Base-by-base conservation (phyloP, 2,888 invertebrate genomes). In the Heliconius aoede region DNA sequence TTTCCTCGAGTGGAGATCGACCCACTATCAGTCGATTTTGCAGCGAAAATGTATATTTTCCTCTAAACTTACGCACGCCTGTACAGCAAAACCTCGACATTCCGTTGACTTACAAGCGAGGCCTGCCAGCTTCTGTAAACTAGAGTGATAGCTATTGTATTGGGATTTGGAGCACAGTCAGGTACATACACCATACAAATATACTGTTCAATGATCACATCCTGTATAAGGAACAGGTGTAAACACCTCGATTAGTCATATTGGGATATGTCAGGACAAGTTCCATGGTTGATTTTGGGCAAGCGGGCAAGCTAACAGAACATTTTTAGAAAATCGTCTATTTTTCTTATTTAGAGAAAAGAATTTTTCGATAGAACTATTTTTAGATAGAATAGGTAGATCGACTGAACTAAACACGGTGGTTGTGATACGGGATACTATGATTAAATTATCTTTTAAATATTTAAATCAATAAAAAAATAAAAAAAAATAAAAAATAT, bases 131-230 rank as follows among this genome's bases (percentile, higher is more conserved):
- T 36, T 36, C 32, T 32, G 36, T 24, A 13, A 15, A 24, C 36
- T 32, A 36, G n/a, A 65, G 36, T 69, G 40, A 55, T 58, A 67
- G 65, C 55, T 58, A 72, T 72, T 72, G 46, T 76, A 72, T 68
- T 72, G 28, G 60, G 67, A 67, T 68, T 72, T n/a, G 32, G 60
- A 67, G 60, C 36, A 24, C 65, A 65, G 24, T 65, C 69, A 55
- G 69, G 69, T 55, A 55, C 55, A 55, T 51, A 51, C 30, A 51
- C 30, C 30, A 69, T 24, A 24, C 55, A 24, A 69, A 69, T 46
- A 46, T 46, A 21, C 18, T 18, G 3, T 46, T 21, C 46, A 46
- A 46, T 21, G 21, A 15, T 7, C 24, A 30, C 51, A 13, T 15
- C 15, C 69, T 32, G 69, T 55, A 32, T 69, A 30, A 5, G 30